Evolutionary conservation across 1,140 invertebrate species (phyloP), one percentile per base, ranked within the genome.

Genomic region (Hyles euphorbiae): DNA sequence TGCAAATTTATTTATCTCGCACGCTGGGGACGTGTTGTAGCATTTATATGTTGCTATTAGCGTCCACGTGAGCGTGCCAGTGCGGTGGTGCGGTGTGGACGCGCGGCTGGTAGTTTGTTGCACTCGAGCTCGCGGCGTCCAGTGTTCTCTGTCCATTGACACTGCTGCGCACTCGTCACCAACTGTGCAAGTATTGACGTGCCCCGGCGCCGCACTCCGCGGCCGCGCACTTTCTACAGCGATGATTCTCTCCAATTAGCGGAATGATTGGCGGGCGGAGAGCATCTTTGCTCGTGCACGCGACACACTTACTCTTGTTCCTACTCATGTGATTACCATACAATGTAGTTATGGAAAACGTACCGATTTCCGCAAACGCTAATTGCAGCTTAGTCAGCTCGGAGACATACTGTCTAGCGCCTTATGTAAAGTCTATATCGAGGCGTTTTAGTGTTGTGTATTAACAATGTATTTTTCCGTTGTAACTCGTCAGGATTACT

Each of bases 231-330:
- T 88, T 88, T 88, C 85, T 85, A 84, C 77, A 68, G 63, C 70
- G 72, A 86, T 86, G 81, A 81, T 88, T 81, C 83, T 88, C 83
- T 88, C 85, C 85, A 86, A 88, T 88, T 88, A 88, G 76, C 85
- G 76, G 81, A 86, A 88, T 88, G 79, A 88, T 87, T 87, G 83
- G 74, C 75, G 78, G 71, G 67, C 64, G 64, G 55, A 74, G 74
- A 83, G 68, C 70, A 79, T 78, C 80, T 78, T 68, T 65, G 70
- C 68, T 53, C 75, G 72, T 61, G 72, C 82, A 84, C 83, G 80
- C 80, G 83, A 86, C 76, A 82, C 78, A 81, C 74, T 85, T 81
- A 69, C 74, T 85, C 78, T 83, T 78, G 74, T 79, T 80, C 79
- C 75, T 52, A 78, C 64, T 83, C 78, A 72, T 76, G 73, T 72